A percentile compares a stretch with the other conserved stretches of the same genome.
Evolutionary conservation across 2,113 vertebrate species (phyloP).

Genomic region (Bettongia penicillata): DNA sequence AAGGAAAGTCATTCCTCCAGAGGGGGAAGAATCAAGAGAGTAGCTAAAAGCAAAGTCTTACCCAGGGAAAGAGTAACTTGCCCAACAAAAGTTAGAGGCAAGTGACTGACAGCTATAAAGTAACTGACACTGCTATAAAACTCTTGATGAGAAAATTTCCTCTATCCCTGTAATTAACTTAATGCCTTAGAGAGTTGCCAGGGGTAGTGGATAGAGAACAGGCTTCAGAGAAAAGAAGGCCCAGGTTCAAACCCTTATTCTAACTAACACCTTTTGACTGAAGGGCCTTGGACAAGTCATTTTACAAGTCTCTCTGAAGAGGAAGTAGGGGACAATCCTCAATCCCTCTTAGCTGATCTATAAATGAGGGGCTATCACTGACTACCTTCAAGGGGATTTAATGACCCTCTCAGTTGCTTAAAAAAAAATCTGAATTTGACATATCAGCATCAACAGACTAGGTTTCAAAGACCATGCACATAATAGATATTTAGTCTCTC

Average conservation of each 20-base stretch:
- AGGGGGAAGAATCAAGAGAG: too few species aligned
- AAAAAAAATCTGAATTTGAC: slow-evolving; percentile 1
- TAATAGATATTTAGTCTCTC: neutral
- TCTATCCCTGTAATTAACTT: neutral
- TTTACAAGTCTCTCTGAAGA: neutral
- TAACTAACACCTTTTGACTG: neutral
- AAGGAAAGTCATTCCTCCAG: too few species aligned
- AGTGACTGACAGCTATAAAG: too few species aligned
- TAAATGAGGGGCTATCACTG: neutral
- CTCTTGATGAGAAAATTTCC: neutral
- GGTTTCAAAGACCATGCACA: neutral
- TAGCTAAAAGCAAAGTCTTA: too few species aligned
- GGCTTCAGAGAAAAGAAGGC: neutral
- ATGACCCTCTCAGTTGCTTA: neutral
- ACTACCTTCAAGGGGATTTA: neutral
- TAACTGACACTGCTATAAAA: neutral
- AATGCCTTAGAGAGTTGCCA: neutral
- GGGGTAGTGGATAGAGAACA: neutral
- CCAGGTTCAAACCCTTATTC: neutral
- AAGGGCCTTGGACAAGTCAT: neutral
- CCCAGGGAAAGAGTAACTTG: too few species aligned
- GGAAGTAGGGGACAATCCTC: neutral
- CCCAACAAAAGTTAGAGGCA: too few species aligned
- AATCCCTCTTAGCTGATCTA: neutral
- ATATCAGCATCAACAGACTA: neutral